phyloP scores from a whole-genome alignment of 1,140 invertebrate genomes.

The Chlorops oryzae region DNA sequence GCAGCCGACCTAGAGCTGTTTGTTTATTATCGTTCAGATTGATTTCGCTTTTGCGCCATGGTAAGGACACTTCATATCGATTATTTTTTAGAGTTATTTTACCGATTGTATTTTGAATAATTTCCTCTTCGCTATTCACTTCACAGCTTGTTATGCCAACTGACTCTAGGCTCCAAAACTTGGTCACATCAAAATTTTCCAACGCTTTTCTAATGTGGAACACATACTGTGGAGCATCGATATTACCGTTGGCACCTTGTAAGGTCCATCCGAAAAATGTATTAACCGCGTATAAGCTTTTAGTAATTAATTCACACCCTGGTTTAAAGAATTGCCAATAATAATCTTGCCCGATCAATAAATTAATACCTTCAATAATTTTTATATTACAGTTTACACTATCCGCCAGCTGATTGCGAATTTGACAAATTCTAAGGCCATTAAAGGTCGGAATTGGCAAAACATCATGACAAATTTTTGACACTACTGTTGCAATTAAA shows the following conservation, averaged over 20 bases:
- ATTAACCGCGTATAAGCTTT: background rate
- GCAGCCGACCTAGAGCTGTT: background rate
- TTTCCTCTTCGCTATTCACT: background rate
- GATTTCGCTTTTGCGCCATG: too few species aligned
- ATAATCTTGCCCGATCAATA: slow-evolving; percentile 3
- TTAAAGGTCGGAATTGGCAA: too few species aligned
- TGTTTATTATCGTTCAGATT: background rate
- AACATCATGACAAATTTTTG: slow-evolving; percentile 1
- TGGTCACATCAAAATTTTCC: background rate
- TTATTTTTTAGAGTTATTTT: background rate
- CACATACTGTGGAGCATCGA: background rate
- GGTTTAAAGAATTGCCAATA: slow-evolving; percentile 1
- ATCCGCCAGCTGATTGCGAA: background rate
- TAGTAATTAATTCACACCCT: background rate
- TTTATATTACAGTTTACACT: background rate
- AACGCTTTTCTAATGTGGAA: background rate
- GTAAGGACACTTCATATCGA: too few species aligned
- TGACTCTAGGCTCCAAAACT: slow-evolving; percentile 6
- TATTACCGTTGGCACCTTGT: background rate
- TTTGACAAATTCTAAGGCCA: too few species aligned
- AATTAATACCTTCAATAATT: background rate
- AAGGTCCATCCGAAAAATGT: slow-evolving; percentile 9
- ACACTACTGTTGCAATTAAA: background rate
- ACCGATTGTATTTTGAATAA: background rate
- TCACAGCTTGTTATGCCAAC: slow-evolving; percentile 2